These are phyloP conservation scores for Arion vulgaris DNA, from an alignment of 1,140 invertebrate genomes.

Conservation along the genomic window DNA sequence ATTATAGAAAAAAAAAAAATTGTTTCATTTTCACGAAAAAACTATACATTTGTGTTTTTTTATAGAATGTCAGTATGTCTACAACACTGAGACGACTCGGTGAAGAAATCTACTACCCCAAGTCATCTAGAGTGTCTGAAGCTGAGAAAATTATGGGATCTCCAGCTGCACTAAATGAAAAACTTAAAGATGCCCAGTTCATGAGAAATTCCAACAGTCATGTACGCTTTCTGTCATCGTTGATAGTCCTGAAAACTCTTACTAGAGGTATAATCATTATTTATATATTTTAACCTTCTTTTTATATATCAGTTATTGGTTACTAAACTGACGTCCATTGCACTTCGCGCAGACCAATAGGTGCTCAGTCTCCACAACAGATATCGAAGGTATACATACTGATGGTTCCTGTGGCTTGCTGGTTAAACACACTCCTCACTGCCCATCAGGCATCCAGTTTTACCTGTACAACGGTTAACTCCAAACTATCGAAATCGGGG, in stretches of 20 bases:
- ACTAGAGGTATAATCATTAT: slow-evolving; percentile 63
- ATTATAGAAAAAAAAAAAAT: too few relatives aligned
- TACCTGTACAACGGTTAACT: too few relatives aligned
- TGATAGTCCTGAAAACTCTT: slow-evolving; percentile 69
- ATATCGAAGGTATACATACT: too few relatives aligned
- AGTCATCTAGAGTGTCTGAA: slow-evolving; percentile 39
- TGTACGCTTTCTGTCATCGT: slow-evolving; percentile 62
- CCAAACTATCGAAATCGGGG: too few relatives aligned
- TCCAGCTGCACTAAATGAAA: slow-evolving; percentile 47
- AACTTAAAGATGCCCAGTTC: slow-evolving; percentile 61
- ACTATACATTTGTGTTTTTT: not conserved
- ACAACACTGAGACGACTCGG: slow-evolving; percentile 69
- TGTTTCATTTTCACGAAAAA: too few relatives aligned
- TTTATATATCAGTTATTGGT: too few relatives aligned
- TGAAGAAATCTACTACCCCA: slow-evolving; percentile 69
- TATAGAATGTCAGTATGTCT: slow-evolving; percentile 66
- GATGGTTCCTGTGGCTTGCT: too few relatives aligned
- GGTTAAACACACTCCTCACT: too few relatives aligned
- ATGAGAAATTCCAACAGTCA: slow-evolving; percentile 66
- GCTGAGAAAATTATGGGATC: slow-evolving; percentile 43
- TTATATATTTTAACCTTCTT: not conserved
- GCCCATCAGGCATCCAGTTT: too few relatives aligned
- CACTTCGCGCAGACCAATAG: too few relatives aligned
- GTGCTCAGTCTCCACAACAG: too few relatives aligned
- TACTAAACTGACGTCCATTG: too few relatives aligned